Evolutionary conservation across 2,888 invertebrate genomes (phyloP).

Genomic region (Himalopsyche tibetana): DNA sequence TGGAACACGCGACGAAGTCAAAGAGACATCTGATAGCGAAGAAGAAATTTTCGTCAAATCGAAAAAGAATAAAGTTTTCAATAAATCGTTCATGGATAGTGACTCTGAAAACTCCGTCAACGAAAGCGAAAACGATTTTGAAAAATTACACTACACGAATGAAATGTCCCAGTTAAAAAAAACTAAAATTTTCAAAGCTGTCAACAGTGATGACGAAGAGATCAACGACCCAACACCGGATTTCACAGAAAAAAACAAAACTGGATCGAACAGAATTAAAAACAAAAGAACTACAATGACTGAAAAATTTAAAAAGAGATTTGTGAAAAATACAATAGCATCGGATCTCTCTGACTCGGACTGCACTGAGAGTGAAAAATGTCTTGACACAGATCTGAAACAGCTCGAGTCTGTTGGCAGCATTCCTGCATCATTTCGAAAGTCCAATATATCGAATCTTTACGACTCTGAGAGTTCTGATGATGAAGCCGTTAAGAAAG

Average conservation of each 20-base stretch:
- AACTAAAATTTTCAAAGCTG: background rate
- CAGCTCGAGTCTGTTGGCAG: background rate
- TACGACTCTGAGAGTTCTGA: constrained; percentile 79
- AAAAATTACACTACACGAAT: background rate
- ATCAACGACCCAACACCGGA: background rate
- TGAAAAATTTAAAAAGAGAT: constrained; percentile 71
- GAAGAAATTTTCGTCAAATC: background rate
- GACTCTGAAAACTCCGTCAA: background rate
- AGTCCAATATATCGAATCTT: constrained; percentile 70
- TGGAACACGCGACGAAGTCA: too few relatives aligned
- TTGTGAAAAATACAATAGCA: constrained; percentile 65
- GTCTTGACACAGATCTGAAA: constrained; percentile 58
- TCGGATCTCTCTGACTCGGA: constrained; percentile 52
- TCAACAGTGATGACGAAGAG: background rate
- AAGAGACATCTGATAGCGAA: background rate
- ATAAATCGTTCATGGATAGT: background rate
- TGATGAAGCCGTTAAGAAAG: constrained; percentile 68
- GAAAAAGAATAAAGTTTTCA: background rate
- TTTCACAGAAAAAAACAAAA: constrained; percentile 66
- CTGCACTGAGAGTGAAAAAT: constrained; percentile 65
- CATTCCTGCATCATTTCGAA: constrained; percentile 65
- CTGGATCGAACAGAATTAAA: constrained; percentile 70
- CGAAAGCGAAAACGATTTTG: background rate
- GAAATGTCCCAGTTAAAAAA: background rate
- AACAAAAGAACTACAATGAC: constrained; percentile 71